These are phyloP conservation scores for Pantherophis vulpinus DNA, from an alignment of 2,797 vertebrate genomes.

Conservation along the genomic window DNA sequence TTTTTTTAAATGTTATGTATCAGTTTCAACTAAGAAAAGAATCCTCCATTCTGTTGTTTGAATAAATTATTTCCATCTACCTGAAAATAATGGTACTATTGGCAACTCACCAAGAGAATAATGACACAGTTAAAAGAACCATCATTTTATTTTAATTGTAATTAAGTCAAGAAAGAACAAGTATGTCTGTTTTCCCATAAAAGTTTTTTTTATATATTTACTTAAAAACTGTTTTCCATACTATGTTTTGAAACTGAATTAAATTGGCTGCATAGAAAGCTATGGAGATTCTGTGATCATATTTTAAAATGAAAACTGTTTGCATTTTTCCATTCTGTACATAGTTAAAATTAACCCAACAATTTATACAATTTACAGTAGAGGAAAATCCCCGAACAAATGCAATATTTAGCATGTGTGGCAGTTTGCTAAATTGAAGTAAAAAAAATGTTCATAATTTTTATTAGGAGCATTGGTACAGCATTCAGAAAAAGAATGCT, in stretches of 20 bases:
- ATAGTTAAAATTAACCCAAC: neutral
- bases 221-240: neutral
- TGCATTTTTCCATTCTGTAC: neutral
- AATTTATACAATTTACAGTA: neutral
- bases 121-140: neutral
- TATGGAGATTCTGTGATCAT: neutral
- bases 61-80: neutral
- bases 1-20: neutral
- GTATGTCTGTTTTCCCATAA: neutral
- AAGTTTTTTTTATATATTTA: neutral
- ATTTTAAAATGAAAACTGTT: neutral
- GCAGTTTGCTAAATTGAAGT: neutral
- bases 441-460: neutral
- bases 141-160: neutral
- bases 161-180: neutral
- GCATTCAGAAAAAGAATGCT: neutral
- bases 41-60: neutral
- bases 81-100: neutral
- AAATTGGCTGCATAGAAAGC: neutral
- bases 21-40: neutral
- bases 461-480: neutral
- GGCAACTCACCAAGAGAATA: neutral
- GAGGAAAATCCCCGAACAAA: neutral
- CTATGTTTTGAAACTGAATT: neutral
- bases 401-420: neutral